A percentile compares a stretch with the other conserved stretches of the same genome.
These are phyloP conservation scores for Archaeoteleia sp. DNA, from an alignment of 2,888 invertebrate species.

Conservation along the genomic window DNA sequence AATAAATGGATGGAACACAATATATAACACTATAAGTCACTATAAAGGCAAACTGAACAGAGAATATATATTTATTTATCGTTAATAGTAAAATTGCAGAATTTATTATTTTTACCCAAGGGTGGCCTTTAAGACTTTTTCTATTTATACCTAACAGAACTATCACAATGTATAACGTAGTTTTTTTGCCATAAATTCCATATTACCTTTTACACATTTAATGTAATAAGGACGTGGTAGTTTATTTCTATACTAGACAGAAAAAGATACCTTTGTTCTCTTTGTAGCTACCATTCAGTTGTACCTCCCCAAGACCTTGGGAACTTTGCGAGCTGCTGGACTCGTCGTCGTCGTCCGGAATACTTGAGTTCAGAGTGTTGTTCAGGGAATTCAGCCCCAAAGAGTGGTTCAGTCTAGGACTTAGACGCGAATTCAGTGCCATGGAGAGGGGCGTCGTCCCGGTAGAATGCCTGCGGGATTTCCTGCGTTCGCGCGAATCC, in stretches of 20 bases:
- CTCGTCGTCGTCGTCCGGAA: slow-evolving; percentile 76
- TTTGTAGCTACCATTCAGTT: slow-evolving; percentile 78
- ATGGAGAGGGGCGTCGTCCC: slow-evolving; percentile 79
- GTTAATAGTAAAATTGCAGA: too few species aligned
- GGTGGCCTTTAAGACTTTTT: too few species aligned
- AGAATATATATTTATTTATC: too few species aligned
- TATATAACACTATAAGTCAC: too few species aligned
- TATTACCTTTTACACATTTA: neutral
- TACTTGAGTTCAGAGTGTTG: slow-evolving; percentile 67
- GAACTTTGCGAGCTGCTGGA: slow-evolving; percentile 80
- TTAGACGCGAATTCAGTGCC: slow-evolving; percentile 68
- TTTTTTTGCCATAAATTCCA: too few species aligned
- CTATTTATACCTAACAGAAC: too few species aligned
- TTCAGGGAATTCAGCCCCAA: slow-evolving; percentile 68
- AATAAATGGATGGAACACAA: too few species aligned
- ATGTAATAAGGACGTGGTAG: slow-evolving; percentile 12
- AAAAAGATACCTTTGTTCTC: slow-evolving; percentile 76
- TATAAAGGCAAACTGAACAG: too few species aligned
- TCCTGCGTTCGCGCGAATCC: slow-evolving; percentile 83
- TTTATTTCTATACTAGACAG: slow-evolving; percentile 14
- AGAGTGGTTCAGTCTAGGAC: slow-evolving; percentile 70
- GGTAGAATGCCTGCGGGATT: slow-evolving; percentile 85
- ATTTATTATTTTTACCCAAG: too few species aligned
- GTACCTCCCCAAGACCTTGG: slow-evolving; percentile 76
- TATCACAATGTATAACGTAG: too few species aligned